phyloP scores from a whole-genome alignment of 2,797 vertebrate species.

The Acestrorhynchus altus region DNA sequence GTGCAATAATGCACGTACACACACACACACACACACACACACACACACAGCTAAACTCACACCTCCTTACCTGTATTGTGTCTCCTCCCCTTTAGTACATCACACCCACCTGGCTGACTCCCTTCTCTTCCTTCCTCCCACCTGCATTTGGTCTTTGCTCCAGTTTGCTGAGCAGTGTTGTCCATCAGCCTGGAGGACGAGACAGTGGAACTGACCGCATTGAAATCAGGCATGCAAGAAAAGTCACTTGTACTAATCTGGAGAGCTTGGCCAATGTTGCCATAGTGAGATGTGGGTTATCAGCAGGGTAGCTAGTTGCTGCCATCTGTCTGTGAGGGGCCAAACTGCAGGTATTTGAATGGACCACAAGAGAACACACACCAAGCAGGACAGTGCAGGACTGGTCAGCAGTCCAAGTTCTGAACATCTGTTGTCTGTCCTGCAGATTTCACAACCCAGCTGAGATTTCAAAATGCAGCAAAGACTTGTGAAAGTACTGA shows the following conservation, averaged over 20 bases:
- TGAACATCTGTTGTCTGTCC: background rate
- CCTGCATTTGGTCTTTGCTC: background rate
- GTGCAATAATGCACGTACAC: background rate
- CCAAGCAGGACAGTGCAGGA: background rate
- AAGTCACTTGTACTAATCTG: conserved; percentile 60
- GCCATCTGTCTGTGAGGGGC: conserved; percentile 85
- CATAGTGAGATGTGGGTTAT: conserved; percentile 48
- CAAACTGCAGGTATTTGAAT: background rate
- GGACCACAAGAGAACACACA: background rate
- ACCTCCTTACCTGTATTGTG: conserved; percentile 36
- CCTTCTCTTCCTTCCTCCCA: background rate
- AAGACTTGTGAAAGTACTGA: too few species aligned
- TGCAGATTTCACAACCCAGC: background rate
- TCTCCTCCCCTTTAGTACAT: conserved; percentile 13
- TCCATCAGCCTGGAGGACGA: conserved; percentile 49
- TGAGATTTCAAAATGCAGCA: too few species aligned
- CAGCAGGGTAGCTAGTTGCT: conserved; percentile 85
- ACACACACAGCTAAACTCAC: background rate
- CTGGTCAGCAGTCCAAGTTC: too few species aligned
- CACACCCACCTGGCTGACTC: background rate
- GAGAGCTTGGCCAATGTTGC: conserved; percentile 63
- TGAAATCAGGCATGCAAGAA: conserved; percentile 64
- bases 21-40: background rate
- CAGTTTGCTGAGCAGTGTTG: too few species aligned
- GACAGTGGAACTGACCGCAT: conserved; percentile 45